Evolutionary conservation across 1,140 invertebrate genomes (phyloP).

Genomic region (Pseudomyrmex concolor): DNA sequence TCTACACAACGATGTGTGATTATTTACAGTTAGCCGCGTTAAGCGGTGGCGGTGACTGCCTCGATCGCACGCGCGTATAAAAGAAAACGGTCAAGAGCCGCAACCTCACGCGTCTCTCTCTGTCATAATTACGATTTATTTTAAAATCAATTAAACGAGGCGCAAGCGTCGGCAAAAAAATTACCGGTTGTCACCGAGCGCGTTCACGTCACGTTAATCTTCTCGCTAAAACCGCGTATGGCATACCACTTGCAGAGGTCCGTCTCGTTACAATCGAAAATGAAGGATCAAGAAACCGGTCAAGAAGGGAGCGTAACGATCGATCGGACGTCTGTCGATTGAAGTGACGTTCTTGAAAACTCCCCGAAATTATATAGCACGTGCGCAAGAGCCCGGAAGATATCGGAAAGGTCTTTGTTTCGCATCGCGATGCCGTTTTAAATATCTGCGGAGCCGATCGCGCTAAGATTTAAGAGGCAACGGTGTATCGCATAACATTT

Average conservation of each 20-base stretch:
- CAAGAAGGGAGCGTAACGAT: conserved; percentile 36
- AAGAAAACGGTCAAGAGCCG: conserved; percentile 4
- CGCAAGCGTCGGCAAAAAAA: conserved; percentile 35
- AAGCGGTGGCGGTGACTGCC: not conserved
- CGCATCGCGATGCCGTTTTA: conserved; percentile 27
- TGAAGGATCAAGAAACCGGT: conserved; percentile 36
- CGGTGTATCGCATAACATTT: not conserved
- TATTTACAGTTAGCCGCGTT: conserved; percentile 23
- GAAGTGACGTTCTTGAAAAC: conserved; percentile 43
- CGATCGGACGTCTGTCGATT: conserved; percentile 50
- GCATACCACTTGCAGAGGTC: not conserved
- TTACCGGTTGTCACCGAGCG: conserved; percentile 50
- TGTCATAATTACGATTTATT: conserved; percentile 54
- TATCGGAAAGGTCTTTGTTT: conserved; percentile 38
- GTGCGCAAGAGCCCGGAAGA: conserved; percentile 28
- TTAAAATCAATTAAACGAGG: conserved; percentile 56
- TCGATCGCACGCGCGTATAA: not conserved
- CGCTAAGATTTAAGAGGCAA: not conserved
- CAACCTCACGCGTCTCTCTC: not conserved
- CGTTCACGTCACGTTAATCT: conserved; percentile 51
- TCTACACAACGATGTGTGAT: conserved; percentile 43
- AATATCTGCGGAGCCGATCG: conserved; percentile 10
- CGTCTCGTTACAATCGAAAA: conserved; percentile 41
- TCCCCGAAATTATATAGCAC: conserved; percentile 50
- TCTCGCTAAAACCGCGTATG: not conserved